Evolutionary conservation across 2,888 invertebrate species (phyloP).

Genomic region (Zygaena filipendulae): DNA sequence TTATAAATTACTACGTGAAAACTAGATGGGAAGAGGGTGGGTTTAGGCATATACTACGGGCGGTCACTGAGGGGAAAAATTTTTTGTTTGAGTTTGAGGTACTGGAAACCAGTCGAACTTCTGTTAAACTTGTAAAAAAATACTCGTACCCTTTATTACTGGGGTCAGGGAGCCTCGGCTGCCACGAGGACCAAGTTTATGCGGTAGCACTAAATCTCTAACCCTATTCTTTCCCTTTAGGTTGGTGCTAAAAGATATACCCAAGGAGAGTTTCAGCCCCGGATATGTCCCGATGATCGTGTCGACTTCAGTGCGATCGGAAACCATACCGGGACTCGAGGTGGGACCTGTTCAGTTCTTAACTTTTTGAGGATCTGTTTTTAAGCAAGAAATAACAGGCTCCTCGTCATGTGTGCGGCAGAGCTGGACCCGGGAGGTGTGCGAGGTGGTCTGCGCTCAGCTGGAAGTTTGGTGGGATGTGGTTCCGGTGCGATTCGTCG

Average conservation of each 20-base stretch:
- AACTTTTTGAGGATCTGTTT: constrained; percentile 16
- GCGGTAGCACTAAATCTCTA: no score
- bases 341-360: constrained; percentile 17
- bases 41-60: no score
- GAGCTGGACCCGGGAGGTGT: constrained; percentile 26
- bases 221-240: constrained; percentile 23
- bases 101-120: no score
- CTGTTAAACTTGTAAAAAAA: no score
- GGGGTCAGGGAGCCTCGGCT: no score
- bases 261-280: constrained; percentile 33
- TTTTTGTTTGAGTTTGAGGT: no score
- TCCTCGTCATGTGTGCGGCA: no score
- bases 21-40: no score
- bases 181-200: no score
- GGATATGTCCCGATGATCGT: constrained; percentile 28
- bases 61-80: no score
- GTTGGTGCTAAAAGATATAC: constrained; percentile 36
- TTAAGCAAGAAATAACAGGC: background rate
- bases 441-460: constrained; percentile 37
- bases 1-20: no score
- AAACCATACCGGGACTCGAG: constrained; percentile 28
- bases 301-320: constrained; percentile 18
- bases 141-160: no score
- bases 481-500: constrained; percentile 33
- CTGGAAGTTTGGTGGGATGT: constrained; percentile 54